Evolutionary conservation across 2,113 vertebrate genomes (phyloP).

Genomic region (Sula dactylatra): DNA sequence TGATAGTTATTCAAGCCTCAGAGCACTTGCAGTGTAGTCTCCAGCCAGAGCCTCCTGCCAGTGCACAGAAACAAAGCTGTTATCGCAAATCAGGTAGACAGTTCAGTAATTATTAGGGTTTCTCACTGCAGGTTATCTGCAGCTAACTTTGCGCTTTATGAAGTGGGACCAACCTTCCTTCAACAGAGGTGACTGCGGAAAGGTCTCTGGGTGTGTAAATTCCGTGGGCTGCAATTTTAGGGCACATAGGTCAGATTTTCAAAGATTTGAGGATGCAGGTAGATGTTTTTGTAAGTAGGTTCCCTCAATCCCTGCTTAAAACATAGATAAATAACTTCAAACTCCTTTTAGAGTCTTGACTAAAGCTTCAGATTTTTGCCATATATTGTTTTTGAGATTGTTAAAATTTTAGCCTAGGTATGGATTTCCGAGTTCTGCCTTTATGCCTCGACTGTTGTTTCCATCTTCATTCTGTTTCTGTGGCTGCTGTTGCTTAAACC

Average conservation of each 20-base stretch:
- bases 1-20: background rate
- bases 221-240: background rate
- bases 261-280: background rate
- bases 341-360: background rate
- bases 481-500: background rate
- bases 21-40: background rate
- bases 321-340: background rate
- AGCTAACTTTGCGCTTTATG: background rate
- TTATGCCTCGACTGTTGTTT: background rate
- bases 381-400: background rate
- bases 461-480: background rate
- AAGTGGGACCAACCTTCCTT: background rate
- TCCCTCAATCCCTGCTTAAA: background rate
- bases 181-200: background rate
- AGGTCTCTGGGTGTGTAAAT: background rate
- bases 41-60: constrained; percentile 10
- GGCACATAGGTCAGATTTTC: background rate
- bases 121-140: background rate
- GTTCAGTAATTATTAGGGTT: background rate
- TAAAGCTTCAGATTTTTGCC: background rate
- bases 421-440: background rate
- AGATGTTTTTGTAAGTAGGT: background rate
- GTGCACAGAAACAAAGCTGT: background rate
- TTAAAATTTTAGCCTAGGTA: background rate
- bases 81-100: background rate